These are phyloP conservation scores for Uropsilus gracilis DNA, from an alignment of 2,113 vertebrate species.

Conservation along the genomic window DNA sequence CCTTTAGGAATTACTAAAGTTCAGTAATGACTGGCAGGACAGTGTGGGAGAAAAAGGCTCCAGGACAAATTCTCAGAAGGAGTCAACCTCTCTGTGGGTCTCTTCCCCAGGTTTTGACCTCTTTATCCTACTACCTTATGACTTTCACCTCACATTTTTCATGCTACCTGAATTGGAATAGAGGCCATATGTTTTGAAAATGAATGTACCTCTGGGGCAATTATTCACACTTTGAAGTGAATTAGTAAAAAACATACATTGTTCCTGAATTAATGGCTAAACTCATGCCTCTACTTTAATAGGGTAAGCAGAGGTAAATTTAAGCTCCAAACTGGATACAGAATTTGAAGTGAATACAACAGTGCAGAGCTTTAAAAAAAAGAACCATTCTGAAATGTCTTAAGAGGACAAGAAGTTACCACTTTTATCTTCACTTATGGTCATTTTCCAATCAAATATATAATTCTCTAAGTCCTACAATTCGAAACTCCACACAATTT, in stretches of 20 bases:
- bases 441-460: neutral
- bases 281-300: neutral
- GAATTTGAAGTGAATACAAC: neutral
- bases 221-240: conserved; percentile 27
- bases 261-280: neutral
- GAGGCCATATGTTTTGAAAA: conserved; percentile 8
- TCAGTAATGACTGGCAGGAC: neutral
- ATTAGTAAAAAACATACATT: neutral
- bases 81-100: neutral
- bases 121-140: neutral
- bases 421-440: neutral
- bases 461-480: neutral
- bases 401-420: neutral
- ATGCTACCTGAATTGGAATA: neutral
- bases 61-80: neutral
- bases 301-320: neutral
- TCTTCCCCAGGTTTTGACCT: neutral
- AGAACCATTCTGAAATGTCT: neutral
- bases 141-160: neutral
- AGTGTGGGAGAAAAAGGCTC: conserved; percentile 1
- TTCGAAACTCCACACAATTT: neutral
- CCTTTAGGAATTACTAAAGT: neutral
- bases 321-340: neutral
- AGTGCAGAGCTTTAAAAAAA: neutral
- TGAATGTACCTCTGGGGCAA: neutral